These are phyloP conservation scores for Tyrannus savana DNA, from an alignment of 2,113 vertebrate genomes.

Conservation along the genomic window DNA sequence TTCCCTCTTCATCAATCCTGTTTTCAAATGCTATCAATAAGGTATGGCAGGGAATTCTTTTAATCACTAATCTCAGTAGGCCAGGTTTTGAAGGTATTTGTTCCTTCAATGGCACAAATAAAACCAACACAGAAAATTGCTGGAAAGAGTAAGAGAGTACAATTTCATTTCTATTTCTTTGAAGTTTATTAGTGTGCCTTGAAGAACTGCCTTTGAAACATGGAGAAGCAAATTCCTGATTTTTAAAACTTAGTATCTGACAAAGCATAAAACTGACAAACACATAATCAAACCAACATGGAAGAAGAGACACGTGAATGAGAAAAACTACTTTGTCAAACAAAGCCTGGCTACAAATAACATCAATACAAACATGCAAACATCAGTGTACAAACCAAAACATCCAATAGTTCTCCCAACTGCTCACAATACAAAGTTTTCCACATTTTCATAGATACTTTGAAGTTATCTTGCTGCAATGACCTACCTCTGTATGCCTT, in stretches of 20 bases:
- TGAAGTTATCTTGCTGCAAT: neutral
- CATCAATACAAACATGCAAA: neutral
- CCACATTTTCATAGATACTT: neutral
- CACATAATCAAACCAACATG: neutral
- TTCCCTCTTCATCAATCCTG: neutral
- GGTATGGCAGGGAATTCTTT: neutral
- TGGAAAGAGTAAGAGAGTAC: neutral
- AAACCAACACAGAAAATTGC: neutral
- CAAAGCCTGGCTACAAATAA: neutral
- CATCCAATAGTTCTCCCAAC: neutral
- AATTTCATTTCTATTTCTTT: neutral
- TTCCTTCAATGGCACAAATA: neutral
- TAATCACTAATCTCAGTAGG: neutral
- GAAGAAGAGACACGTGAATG: neutral
- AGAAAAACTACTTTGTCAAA: neutral
- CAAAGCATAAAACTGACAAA: neutral
- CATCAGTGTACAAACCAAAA: neutral
- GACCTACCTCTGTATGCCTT: slow-evolving; percentile 93
- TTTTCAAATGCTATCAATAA: neutral
- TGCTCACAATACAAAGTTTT: neutral
- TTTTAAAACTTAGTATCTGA: neutral
- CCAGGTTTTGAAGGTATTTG: neutral
- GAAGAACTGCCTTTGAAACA: neutral
- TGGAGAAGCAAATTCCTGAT: neutral
- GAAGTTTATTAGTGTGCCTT: neutral